Evolutionary conservation across 2,888 invertebrate species (phyloP).

Genomic region (Helicoverpa assulta): DNA sequence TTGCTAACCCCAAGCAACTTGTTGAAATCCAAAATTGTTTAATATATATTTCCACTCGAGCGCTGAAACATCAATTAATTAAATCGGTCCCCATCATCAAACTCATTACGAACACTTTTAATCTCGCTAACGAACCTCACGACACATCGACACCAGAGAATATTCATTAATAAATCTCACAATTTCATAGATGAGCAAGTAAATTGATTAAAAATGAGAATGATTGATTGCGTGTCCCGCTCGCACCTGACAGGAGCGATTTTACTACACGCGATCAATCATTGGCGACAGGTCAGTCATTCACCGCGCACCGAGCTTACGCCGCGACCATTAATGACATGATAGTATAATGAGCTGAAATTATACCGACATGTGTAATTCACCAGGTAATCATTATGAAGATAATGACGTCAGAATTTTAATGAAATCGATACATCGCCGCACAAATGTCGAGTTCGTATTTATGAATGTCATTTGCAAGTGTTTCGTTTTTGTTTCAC

Average conservation of each 20-base stretch:
- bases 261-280: constrained; percentile 70
- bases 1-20: constrained; percentile 10
- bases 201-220: constrained; percentile 84
- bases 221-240: constrained; percentile 80
- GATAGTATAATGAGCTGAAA: constrained; percentile 47
- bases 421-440: constrained; percentile 48
- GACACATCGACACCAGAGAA: constrained; percentile 45
- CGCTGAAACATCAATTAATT: constrained; percentile 46
- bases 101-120: constrained; percentile 64
- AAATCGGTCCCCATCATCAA: constrained; percentile 47
- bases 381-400: constrained; percentile 46
- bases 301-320: constrained; percentile 43
- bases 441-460: constrained; percentile 14
- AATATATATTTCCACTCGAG: background rate
- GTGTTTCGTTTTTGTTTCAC: constrained; percentile 48
- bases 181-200: constrained; percentile 75
- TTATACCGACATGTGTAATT: constrained; percentile 52
- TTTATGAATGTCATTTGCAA: constrained; percentile 29
- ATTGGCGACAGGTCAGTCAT: constrained; percentile 45
- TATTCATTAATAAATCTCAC: constrained; percentile 60
- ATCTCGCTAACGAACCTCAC: constrained; percentile 64
- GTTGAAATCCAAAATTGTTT: constrained; percentile 24
- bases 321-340: constrained; percentile 42
- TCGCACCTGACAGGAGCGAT: constrained; percentile 79
- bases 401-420: constrained; percentile 48